phyloP scores from a whole-genome alignment of 64 coral and sea anemone genomes.

The Montipora cactus region DNA sequence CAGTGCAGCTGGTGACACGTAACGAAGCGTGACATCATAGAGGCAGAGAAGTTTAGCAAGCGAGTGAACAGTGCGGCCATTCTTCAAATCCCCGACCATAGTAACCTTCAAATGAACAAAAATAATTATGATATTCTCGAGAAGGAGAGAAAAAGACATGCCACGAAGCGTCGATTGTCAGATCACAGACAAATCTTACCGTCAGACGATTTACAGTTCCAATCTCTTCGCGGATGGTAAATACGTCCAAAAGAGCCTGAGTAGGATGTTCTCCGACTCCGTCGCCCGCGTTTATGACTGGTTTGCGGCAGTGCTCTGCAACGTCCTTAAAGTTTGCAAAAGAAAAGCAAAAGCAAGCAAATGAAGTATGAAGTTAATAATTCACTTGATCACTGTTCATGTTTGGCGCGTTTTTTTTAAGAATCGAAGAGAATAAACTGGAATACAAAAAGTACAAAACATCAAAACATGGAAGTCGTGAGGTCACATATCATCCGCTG shows the following conservation, averaged over 20 bases:
- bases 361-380: not conserved
- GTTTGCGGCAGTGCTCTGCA: slow-evolving; percentile 82
- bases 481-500: too few relatives aligned
- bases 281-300: slow-evolving; percentile 96
- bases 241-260: slow-evolving; percentile 95
- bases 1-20: slow-evolving; percentile 81
- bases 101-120: slow-evolving; percentile 64
- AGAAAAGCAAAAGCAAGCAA: not conserved
- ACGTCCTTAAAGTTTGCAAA: slow-evolving; percentile 57
- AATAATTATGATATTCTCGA: not conserved
- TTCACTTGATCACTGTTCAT: too few relatives aligned
- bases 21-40: slow-evolving; percentile 84
- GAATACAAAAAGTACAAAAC: too few relatives aligned
- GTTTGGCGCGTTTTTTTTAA: too few relatives aligned
- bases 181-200: slow-evolving; percentile 42
- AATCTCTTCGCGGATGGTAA: slow-evolving; percentile 99
- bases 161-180: not conserved
- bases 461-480: too few relatives aligned
- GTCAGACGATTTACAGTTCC: slow-evolving; percentile 98
- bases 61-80: slow-evolving; percentile 96
- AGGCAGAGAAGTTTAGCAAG: slow-evolving; percentile 90
- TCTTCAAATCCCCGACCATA: slow-evolving; percentile 96
- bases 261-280: slow-evolving; percentile 98
- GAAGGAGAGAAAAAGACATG: not conserved
- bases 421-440: too few relatives aligned